Conservation (phyloP, 2,797 vertebrate species). For the Gymnopithys bicolor region DNA sequence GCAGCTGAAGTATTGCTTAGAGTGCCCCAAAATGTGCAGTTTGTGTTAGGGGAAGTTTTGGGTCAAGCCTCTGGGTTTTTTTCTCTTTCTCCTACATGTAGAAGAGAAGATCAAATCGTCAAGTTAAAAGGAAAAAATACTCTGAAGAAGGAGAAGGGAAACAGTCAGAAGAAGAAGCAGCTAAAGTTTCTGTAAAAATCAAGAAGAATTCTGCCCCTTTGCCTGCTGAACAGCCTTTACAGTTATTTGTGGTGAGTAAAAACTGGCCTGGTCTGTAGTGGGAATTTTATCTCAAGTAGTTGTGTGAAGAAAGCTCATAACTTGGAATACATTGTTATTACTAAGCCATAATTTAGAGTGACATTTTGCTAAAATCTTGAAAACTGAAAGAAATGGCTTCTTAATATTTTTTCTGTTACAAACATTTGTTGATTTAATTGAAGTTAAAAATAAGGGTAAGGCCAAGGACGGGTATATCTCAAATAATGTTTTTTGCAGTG, state of each 20-base stretch:
- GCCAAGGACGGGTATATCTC: neutral
- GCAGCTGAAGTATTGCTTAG: neutral
- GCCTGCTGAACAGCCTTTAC: constrained; percentile 85
- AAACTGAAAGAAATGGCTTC: neutral
- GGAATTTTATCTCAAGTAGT: neutral
- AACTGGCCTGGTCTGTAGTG: neutral
- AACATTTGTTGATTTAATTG: neutral
- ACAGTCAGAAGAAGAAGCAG: constrained; percentile 90
- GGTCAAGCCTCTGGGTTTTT: constrained; percentile 20
- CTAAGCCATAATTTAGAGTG: neutral
- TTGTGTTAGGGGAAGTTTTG: neutral
- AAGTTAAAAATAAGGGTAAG: neutral
- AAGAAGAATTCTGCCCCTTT: constrained; percentile 85
- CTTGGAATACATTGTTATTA: neutral
- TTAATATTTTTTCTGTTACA: neutral
- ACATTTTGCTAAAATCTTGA: neutral
- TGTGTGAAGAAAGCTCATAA: neutral
- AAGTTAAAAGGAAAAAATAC: constrained; percentile 97
- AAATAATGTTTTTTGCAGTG: neutral
- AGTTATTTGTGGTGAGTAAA: constrained; percentile 93
- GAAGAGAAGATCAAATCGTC: constrained; percentile 97
- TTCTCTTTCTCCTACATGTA: constrained; percentile 65
- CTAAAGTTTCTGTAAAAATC: constrained; percentile 89
- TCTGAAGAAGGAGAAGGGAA: constrained; percentile 92
- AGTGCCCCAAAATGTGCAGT: neutral